Evolutionary conservation across 2,113 vertebrate species (phyloP).

Genomic region (Trogon melanurus): DNA sequence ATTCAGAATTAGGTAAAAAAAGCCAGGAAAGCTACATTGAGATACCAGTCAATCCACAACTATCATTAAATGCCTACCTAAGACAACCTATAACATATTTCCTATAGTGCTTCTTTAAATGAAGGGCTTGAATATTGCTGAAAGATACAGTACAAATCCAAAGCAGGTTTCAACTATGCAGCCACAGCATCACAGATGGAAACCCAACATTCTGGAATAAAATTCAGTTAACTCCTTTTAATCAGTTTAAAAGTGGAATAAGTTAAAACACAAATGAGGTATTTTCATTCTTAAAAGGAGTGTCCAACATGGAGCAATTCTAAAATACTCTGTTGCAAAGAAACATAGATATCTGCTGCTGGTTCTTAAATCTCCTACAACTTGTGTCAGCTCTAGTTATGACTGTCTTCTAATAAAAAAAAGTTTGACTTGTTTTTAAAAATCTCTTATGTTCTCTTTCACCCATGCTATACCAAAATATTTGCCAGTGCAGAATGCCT

Average conservation of each 20-base stretch:
- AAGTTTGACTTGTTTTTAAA: neutral
- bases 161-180: neutral
- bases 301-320: neutral
- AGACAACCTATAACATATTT: neutral
- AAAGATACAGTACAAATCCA: neutral
- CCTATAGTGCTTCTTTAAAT: neutral
- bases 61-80: slow-evolving; percentile 26
- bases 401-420: neutral
- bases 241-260: neutral
- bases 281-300: neutral
- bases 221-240: neutral
- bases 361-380: neutral
- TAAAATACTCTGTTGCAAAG: neutral
- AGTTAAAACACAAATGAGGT: neutral
- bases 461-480: neutral
- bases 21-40: neutral
- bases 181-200: neutral
- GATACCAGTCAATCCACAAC: neutral
- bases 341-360: neutral
- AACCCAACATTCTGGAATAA: neutral
- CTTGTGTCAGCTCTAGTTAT: neutral
- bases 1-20: slow-evolving; percentile 12
- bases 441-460: neutral
- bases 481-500: neutral
- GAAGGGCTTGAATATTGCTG: neutral